Evolutionary conservation across 2,113 vertebrate genomes (phyloP).

Genomic region (Mormyrus lacerda): DNA sequence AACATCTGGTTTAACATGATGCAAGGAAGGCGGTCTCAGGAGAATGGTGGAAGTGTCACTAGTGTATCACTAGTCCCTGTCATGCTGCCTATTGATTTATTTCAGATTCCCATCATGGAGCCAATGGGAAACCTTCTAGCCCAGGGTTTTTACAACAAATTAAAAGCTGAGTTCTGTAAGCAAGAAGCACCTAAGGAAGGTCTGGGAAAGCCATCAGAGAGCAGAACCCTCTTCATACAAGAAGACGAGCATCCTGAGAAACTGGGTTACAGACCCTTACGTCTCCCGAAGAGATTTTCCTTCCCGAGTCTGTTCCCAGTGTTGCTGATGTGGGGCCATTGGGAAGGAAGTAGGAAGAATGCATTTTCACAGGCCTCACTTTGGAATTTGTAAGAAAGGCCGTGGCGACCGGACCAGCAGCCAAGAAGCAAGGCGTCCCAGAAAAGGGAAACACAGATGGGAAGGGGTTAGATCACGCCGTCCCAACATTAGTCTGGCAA

Average conservation of each 20-base stretch:
- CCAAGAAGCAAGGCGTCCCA: neutral
- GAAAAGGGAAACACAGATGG: neutral
- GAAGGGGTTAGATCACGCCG: neutral
- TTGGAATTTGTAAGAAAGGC: neutral
- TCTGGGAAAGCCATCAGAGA: neutral
- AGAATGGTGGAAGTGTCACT: neutral
- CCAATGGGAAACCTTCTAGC: neutral
- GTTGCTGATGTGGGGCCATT: neutral
- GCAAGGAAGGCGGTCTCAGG: neutral
- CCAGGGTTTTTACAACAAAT: neutral
- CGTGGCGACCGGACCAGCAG: neutral
- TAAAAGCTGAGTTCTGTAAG: neutral
- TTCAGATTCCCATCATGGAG: neutral
- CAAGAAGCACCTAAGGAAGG: neutral
- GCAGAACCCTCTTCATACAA: neutral
- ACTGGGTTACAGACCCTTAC: neutral
- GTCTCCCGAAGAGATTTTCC: neutral
- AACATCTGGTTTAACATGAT: neutral
- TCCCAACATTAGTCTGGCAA: neutral
- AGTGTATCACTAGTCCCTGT: neutral
- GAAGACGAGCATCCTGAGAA: neutral
- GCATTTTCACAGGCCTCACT: neutral
- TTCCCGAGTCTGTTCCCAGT: neutral
- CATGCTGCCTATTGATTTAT: neutral
- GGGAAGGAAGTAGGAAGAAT: neutral